These are phyloP conservation scores for Sorex maritimensis DNA, from an alignment of 2,797 vertebrate genomes.

Conservation along the genomic window DNA sequence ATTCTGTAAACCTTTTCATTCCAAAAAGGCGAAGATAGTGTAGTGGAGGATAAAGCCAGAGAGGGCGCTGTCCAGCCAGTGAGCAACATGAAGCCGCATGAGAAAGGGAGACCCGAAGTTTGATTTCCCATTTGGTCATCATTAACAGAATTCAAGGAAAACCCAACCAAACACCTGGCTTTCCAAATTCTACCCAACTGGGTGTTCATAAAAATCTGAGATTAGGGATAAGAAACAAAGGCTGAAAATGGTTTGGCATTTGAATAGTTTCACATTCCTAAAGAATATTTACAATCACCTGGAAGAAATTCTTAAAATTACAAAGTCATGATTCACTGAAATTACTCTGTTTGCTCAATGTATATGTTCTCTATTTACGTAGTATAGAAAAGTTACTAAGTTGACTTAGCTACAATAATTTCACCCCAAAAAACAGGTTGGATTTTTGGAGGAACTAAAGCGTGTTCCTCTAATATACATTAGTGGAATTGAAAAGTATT, in stretches of 20 bases:
- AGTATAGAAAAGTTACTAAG: conserved; percentile 79
- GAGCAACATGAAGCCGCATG: neutral
- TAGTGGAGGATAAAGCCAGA: neutral
- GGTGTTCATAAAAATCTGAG: conserved; percentile 67
- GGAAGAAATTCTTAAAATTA: conserved; percentile 80
- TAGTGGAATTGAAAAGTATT: too few species aligned
- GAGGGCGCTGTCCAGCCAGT: conserved; percentile 7
- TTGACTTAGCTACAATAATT: conserved; percentile 68
- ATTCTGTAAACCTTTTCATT: conserved; percentile 23
- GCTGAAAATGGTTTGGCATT: conserved; percentile 79
- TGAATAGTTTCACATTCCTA: conserved; percentile 81
- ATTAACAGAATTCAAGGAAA: conserved; percentile 54
- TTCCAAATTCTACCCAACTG: conserved; percentile 1
- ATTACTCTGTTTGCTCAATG: conserved; percentile 68
- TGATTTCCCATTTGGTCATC: conserved; percentile 40
- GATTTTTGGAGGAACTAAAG: conserved; percentile 73
- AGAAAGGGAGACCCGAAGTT: neutral
- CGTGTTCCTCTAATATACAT: neutral
- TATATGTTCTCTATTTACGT: conserved; percentile 77
- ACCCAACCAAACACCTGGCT: conserved; percentile 43
- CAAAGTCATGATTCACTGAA: conserved; percentile 81
- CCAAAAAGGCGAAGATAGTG: conserved; percentile 40
- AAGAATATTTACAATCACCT: conserved; percentile 78
- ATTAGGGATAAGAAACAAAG: conserved; percentile 76
- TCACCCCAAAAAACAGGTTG: conserved; percentile 73